Evolutionary conservation across 2,113 vertebrate species (phyloP), one percentile per base, ranked within the genome.

Genomic region (Dendropsophus ebraccatus): DNA sequence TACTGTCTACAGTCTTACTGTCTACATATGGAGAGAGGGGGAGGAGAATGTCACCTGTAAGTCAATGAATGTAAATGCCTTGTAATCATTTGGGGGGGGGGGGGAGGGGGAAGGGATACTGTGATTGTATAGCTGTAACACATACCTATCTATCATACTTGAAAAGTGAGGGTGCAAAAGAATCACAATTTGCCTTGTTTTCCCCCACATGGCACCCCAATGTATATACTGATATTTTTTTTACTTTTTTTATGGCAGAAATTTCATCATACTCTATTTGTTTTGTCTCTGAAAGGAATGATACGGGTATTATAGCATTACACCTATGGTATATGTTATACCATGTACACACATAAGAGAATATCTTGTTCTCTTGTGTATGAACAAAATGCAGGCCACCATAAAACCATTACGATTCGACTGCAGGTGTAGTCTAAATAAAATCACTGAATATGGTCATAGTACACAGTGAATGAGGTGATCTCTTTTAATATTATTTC

Each of bases 401-500:
- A 75, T 28, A 6, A 10, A 32, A 52, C 19, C 23, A 50, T 30
- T 28, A 76, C 30, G 23, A 41, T 69, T 25, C 7, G 6, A 25
- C 47, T 52, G 47, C 16, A 19, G 37, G 78, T 41, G 41, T 41
- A 65, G 37, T 62, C 25, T 19, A 69, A 69, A 62, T 37, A 81
- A 25, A 37, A 81, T 9, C 56, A 58, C 32, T 62, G 56, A 65
- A 45, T 65, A 62, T 65, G 35, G 56, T 21, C 78, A 80, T 37
- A 62, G 52, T 60, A 32, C 89, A 90, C n/a, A 6, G n/a, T 75
- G 73, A 50, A n/a, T 49, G 73, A 50, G 73, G 45, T 75, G 73
- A 49, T 50, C n/a, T 70, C 82, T 84, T 88, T 88, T 90, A 87
- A 85, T 84, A 90, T 87, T 74, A 89, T 90, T 90, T 91, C 91